Base-by-base conservation (phyloP, 2,113 vertebrate genomes). In the Trogon melanurus region DNA sequence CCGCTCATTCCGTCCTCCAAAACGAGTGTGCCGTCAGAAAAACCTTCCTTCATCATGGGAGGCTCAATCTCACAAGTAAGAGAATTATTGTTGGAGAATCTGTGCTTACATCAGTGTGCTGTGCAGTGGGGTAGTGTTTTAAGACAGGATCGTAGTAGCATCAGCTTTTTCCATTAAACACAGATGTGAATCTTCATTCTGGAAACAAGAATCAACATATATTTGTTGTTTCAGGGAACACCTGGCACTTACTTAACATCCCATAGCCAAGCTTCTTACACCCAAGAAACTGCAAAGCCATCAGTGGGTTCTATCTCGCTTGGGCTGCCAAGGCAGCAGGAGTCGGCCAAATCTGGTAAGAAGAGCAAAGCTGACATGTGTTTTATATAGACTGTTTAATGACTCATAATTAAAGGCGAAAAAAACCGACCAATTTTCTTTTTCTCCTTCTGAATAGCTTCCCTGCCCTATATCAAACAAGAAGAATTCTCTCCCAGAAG, bases 1-100 rank as follows among this genome's bases (percentile, higher is more conserved):
- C 99, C 99, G 6, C 99, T 99, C 97, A 99, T 99, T 98, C 99
- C 99, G n/a, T 99, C 99, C 47, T 99, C 99, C 96, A 99, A 99
- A 98, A 99, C 98, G n/a, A 97, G 97, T 19, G 95, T 96, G 78
- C 97, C 98, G 80, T 98, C 99, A 22, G 99, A 99, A 97, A 99
- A 99, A 94, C 99, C 99, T 25, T 99, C 99, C 41, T 99, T 99
- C 97, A 99, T 99, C 96, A 99, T 99, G 96, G 99, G 99, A 87
- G 99, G 99, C 93, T 99, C 99, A 45, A 99, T 99, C 94, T 99
- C 99, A 90, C 99, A 99, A 98, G 99, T 99, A 97, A 97, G 97
- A 89, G 32, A 66, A 29, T 25, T 61, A 29, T 11, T 70, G 7
- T 32, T 79, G 45, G 25, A 57, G 75, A 66, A 53, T 32, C 30